These are phyloP conservation scores for Lynx canadensis DNA, from an alignment of 2,113 vertebrate genomes.

Conservation along the genomic window DNA sequence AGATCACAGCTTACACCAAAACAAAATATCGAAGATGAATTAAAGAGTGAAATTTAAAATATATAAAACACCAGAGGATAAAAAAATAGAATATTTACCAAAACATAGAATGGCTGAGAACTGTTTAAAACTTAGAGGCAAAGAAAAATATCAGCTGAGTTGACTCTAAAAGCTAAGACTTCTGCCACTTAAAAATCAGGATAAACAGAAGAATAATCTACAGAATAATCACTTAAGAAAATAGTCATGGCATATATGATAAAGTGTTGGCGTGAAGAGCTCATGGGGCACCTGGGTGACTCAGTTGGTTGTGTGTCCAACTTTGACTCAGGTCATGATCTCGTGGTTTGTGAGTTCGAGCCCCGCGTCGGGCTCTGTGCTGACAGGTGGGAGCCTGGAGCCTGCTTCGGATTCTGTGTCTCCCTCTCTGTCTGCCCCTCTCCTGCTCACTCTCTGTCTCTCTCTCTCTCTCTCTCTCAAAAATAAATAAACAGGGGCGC, in stretches of 20 bases:
- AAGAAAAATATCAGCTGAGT: neutral
- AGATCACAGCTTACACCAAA: neutral
- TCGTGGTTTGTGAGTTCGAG: no score
- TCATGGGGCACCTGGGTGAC: neutral
- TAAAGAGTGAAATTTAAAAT: constrained; percentile 25
- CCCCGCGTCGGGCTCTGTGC: no score
- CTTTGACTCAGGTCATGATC: no score
- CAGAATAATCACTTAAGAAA: neutral
- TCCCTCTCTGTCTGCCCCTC: no score
- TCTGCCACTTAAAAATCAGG: neutral
- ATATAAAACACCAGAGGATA: neutral
- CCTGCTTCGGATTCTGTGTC: no score
- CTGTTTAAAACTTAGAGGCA: neutral
- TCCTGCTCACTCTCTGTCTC: no score
- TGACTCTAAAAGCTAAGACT: neutral
- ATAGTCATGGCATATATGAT: neutral
- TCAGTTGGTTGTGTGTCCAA: no score
- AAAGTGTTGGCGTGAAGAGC: neutral
- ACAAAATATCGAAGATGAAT: neutral
- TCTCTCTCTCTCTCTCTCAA: no score
- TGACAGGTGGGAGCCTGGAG: no score
- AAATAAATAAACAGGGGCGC: no score
- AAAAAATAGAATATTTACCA: neutral
- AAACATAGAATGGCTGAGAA: neutral
- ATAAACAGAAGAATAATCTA: neutral